Evolutionary conservation across 2,797 vertebrate genomes (phyloP), one percentile per base, ranked within the genome.

Genomic region (Xenentodon cancila): DNA sequence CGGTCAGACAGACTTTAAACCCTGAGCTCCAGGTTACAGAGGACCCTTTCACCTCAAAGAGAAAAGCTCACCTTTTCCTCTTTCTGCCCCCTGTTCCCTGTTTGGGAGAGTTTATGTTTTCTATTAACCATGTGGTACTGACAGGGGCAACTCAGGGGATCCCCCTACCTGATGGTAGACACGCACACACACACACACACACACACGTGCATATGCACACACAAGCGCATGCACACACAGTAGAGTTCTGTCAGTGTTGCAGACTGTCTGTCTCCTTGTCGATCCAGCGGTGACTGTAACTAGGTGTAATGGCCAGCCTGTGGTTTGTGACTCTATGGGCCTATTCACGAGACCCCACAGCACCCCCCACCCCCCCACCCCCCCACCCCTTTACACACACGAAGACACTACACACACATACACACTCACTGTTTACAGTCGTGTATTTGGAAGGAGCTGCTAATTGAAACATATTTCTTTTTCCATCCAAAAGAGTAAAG

Each of bases 241-340:
- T 86, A 68, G 80, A 50, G 83, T 84, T 76, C 82, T 91, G 84
- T 91, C 85, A 87, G 86, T 79, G 77, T 80, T 71, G 88, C 84
- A 92, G 91, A 92, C 91, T 91, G 84, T 87, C 88, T 89, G 91
- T 92, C 92, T 92, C 92, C 90, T 86, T 66, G 89, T 83, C 88
- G 77, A 90, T 90, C 88, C 83, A 79, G 84, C 27, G 80, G 88
- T 86, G 87, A 91, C 88, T 89, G 85, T 89, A 86, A 87, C 88
- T 87, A 88, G 84, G 87, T 90, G 88, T 88, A 90, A 90, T 89
- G 83, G 85, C 85, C 79, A 84, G 75, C 75, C 81, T 89, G 88
- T 91, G 89, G 90, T 92, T 86, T 88, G 78, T 53, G 61, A 82
- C 83, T 91, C 89, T 91, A 90, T 92, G 88, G 87, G 82, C 75